Evolutionary conservation across 2,797 vertebrate species (phyloP), one percentile per base, ranked within the genome.

Genomic region (Melanotaenia maccullochi): DNA sequence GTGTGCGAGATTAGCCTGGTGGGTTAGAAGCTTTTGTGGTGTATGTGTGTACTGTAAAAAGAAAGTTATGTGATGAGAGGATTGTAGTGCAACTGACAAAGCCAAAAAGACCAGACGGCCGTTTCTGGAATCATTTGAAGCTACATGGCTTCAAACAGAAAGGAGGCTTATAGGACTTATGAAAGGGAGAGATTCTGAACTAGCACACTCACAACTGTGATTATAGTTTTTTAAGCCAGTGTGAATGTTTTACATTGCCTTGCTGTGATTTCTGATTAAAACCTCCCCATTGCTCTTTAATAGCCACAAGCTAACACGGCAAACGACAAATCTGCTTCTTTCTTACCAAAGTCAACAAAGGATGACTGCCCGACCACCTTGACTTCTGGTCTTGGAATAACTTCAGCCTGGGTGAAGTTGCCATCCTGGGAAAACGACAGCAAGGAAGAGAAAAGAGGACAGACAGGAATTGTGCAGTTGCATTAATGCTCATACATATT

Each of bases 301-400:
- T 36, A 72, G 6, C 3, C 4, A 71, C 20, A 59, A 56, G 57
- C 8, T 44, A 49, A 22, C 24, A 28, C 14, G 66, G 42, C 5
- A 79, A 60, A 78, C 2, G 12, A 30, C 9, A 68, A 62, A 78
- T 38, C 5, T 57, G 6, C 32, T 11, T 73, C 2, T 25, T 69
- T 83, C 97, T 96, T 84, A 99, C 98, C 96, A 47, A 99, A 98
- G 92, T 99, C 98, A 11, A 94, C 95, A 82, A 99, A 98, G 16
- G 96, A 95, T 0, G 97, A 98, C 81, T 99, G 97, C 54, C 97
- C 97, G 5, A 97, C 74, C 25, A 65, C 36, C 64, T 56, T 55
- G 52, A 54, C 73, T 2, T 94, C 93, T 18, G 84, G 83, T 3
- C 68, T 32, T 47, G 30, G 61, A 32, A 63, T 30, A 14, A 74